Conservation (phyloP, 2,113 vertebrate species). For the Plecotus auritus region DNA sequence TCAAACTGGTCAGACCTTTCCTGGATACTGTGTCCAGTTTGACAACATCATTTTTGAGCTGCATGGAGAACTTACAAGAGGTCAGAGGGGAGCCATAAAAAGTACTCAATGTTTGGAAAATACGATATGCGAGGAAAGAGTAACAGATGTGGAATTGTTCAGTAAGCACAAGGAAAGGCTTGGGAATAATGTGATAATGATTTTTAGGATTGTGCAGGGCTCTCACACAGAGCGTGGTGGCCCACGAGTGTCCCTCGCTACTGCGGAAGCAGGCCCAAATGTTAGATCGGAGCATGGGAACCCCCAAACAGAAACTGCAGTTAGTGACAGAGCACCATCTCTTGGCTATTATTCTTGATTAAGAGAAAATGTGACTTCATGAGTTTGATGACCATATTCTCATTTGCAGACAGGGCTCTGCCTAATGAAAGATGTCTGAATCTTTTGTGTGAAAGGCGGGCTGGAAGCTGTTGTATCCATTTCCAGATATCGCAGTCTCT, state of each 20-base stretch:
- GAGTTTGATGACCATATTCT: neutral
- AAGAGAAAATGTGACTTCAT: neutral
- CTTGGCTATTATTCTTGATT: neutral
- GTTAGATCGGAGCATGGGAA: neutral
- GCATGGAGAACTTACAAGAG: neutral
- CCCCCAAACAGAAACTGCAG: neutral
- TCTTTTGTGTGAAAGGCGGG: neutral
- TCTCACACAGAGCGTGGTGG: neutral
- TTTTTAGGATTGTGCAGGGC: neutral
- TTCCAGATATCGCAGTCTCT: neutral
- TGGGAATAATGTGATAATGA: neutral
- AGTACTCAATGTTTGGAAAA: constrained; percentile 46
- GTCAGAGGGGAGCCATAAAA: constrained; percentile 48
- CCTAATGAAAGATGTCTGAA: neutral
- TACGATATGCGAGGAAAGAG: constrained; percentile 24
- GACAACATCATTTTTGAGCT: constrained; percentile 31
- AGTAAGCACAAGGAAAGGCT: neutral
- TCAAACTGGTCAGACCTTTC: constrained; percentile 35
- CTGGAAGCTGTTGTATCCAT: neutral
- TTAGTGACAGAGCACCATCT: neutral
- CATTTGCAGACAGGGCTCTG: neutral
- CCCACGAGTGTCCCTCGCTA: neutral
- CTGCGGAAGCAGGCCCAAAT: neutral
- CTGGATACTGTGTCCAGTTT: constrained; percentile 54
- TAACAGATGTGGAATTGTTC: constrained; percentile 34